phyloP scores from a whole-genome alignment of 2,888 invertebrate genomes.

The Netelia inedita region DNA sequence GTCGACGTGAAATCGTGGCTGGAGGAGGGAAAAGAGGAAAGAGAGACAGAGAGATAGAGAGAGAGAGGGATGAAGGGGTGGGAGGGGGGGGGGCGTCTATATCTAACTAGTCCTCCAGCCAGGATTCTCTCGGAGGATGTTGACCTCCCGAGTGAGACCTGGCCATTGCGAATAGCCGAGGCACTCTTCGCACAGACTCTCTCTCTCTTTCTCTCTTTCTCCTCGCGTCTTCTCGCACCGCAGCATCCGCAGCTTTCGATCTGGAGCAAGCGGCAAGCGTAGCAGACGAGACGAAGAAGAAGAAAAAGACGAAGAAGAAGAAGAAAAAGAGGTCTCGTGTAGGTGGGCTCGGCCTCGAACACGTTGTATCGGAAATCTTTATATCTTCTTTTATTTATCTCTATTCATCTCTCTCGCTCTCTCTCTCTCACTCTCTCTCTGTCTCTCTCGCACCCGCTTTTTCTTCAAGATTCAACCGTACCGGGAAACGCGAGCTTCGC shows the following conservation, averaged over 20 bases:
- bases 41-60: background rate
- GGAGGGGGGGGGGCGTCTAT: conserved; percentile 38
- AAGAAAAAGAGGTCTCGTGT: conserved; percentile 60
- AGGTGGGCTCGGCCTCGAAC: conserved; percentile 65
- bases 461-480: conserved; percentile 56
- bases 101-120: conserved; percentile 65
- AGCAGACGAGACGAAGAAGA: conserved; percentile 33
- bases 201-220: conserved; percentile 35
- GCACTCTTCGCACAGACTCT: conserved; percentile 64
- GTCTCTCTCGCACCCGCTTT: conserved; percentile 40
- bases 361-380: conserved; percentile 57
- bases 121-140: conserved; percentile 64
- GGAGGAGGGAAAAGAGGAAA: conserved; percentile 9
- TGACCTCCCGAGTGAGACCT: conserved; percentile 48
- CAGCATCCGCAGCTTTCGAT: conserved; percentile 52
- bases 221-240: conserved; percentile 9
- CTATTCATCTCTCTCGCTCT: background rate
- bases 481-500: conserved; percentile 23
- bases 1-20: conserved; percentile 4
- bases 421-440: conserved; percentile 16
- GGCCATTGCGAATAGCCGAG: conserved; percentile 41
- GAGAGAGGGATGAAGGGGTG: conserved; percentile 6
- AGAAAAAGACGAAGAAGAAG: conserved; percentile 49
- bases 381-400: conserved; percentile 58
- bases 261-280: conserved; percentile 51